Evolutionary conservation across 1,140 invertebrate genomes (phyloP).

Genomic region (Cotesia typhae): DNA sequence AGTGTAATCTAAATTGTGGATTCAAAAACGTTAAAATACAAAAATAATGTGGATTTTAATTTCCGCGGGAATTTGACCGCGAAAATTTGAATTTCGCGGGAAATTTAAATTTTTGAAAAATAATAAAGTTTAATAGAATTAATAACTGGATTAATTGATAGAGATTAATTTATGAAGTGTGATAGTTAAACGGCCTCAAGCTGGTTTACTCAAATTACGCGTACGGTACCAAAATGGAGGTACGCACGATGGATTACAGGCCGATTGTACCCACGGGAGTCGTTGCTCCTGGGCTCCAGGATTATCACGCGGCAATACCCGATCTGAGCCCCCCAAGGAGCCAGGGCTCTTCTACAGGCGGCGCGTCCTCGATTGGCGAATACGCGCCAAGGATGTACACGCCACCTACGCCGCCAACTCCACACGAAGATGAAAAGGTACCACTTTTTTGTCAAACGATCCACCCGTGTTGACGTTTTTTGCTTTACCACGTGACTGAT

Average conservation of each 20-base stretch:
- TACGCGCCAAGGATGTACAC: constrained; percentile 65
- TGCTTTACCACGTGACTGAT: too few relatives aligned
- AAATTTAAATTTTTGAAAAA: too few relatives aligned
- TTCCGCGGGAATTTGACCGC: too few relatives aligned
- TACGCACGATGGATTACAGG: constrained; percentile 63
- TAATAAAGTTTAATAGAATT: too few relatives aligned
- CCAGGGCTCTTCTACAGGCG: constrained; percentile 63
- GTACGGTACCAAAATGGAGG: constrained; percentile 60
- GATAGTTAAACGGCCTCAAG: constrained; percentile 53
- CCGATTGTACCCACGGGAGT: constrained; percentile 60
- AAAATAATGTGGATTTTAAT: too few relatives aligned
- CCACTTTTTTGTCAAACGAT: background rate
- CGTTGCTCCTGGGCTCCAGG: constrained; percentile 57
- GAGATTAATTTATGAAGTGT: constrained; percentile 1
- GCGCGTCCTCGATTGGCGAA: constrained; percentile 62
- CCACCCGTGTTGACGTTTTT: too few relatives aligned
- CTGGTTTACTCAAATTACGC: constrained; percentile 57
- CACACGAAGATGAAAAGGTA: constrained; percentile 65
- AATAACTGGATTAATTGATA: background rate
- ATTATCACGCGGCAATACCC: constrained; percentile 62
- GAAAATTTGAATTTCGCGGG: too few relatives aligned
- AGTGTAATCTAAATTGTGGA: too few relatives aligned
- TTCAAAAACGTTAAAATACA: too few relatives aligned
- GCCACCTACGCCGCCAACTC: constrained; percentile 63
- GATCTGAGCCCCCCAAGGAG: constrained; percentile 63